Percentiles rank a stretch among this genome's conserved stretches.
Evolutionary conservation across 2,797 vertebrate genomes (phyloP).

Genomic region (Propithecus perrieri): DNA sequence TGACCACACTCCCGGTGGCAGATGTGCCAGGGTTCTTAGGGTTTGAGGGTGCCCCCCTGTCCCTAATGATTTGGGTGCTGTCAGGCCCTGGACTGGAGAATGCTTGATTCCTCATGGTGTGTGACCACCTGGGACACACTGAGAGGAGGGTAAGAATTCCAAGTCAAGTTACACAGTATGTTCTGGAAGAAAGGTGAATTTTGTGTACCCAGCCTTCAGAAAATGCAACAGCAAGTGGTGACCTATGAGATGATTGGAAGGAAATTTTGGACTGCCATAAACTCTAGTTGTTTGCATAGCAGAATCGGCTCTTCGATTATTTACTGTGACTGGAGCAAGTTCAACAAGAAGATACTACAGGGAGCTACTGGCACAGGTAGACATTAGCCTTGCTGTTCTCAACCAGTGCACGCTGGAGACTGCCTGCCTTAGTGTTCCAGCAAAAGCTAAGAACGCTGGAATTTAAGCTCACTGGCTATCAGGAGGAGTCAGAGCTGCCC

Average conservation of each 20-base stretch:
- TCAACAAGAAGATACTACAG: not conserved
- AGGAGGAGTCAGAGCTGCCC: not conserved
- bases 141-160: not conserved
- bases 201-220: not conserved
- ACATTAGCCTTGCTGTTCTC: not conserved
- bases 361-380: not conserved
- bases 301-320: not conserved
- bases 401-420: not conserved
- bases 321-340: not conserved
- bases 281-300: not conserved
- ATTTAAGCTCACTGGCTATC: not conserved
- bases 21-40: not conserved
- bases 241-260: not conserved
- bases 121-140: not conserved
- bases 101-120: too few species aligned
- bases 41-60: too few species aligned
- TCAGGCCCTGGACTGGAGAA: not conserved
- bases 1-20: too few species aligned
- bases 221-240: not conserved
- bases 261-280: fast-evolving
- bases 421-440: constrained; percentile 22
- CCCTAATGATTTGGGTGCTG: not conserved
- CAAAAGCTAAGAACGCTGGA: not conserved
- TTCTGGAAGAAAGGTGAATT: not conserved
- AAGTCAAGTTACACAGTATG: not conserved